A percentile compares a stretch with the other conserved stretches of the same genome.
Evolutionary conservation across 2,113 vertebrate species (phyloP).

Genomic region (Tyrannus savana): DNA sequence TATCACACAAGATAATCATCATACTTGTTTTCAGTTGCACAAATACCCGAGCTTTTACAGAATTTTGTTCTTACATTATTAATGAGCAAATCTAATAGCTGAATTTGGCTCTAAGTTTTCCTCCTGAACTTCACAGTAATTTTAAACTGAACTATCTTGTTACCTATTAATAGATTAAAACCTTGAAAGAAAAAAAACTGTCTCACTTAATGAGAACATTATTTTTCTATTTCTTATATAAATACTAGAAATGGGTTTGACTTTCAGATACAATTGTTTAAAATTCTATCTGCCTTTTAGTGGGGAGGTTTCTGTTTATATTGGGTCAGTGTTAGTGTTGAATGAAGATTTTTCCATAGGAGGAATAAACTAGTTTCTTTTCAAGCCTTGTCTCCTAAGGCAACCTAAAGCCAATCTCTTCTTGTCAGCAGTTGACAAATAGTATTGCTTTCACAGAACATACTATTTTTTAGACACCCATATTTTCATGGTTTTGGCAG

Average conservation of each 20-base stretch:
- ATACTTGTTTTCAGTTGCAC: background rate
- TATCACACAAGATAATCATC: background rate
- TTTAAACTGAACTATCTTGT: background rate
- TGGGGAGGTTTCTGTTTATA: conserved; percentile 35
- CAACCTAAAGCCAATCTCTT: conserved; percentile 24
- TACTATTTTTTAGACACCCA: conserved; percentile 32
- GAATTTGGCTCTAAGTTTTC: background rate
- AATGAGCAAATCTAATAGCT: background rate
- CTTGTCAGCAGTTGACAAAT: conserved; percentile 43
- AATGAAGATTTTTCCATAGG: conserved; percentile 39
- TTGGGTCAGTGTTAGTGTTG: background rate
- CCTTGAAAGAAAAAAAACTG: background rate
- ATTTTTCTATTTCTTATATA: conserved; percentile 17
- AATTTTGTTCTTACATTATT: background rate
- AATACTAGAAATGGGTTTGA: conserved; percentile 21
- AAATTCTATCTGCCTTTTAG: conserved; percentile 14
- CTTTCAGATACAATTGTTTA: conserved; percentile 35
- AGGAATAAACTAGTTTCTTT: conserved; percentile 42
- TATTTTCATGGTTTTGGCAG: conserved; percentile 16
- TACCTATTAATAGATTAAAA: background rate
- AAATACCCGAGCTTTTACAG: background rate
- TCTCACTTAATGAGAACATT: background rate
- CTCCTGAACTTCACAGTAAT: background rate
- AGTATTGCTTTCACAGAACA: background rate
- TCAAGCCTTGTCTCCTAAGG: conserved; percentile 11